Evolutionary conservation across 2,888 invertebrate species (phyloP).

Genomic region (Ochropleura plecta): DNA sequence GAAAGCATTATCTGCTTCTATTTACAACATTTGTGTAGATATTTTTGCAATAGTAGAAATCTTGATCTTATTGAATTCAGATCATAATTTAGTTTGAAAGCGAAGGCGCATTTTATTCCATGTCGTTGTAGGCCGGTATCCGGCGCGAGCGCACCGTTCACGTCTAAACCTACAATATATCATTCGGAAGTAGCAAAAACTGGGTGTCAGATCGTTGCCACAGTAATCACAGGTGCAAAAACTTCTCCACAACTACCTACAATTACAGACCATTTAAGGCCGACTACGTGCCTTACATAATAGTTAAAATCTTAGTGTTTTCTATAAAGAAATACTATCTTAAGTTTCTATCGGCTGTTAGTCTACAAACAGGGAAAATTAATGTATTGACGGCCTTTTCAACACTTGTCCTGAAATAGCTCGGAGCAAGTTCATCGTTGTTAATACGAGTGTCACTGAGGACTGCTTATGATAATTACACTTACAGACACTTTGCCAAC

Average conservation of each 20-base stretch:
- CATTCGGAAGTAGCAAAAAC: constrained; percentile 85
- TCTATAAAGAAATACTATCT: constrained; percentile 73
- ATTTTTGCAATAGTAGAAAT: constrained; percentile 17
- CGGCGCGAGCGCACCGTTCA: constrained; percentile 57
- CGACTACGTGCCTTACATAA: constrained; percentile 84
- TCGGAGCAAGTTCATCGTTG: constrained; percentile 56
- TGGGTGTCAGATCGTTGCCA: constrained; percentile 82
- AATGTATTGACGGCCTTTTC: constrained; percentile 58
- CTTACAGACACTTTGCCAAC: constrained; percentile 39
- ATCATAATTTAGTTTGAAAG: constrained; percentile 48
- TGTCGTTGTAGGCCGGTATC: constrained; percentile 47
- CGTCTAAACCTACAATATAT: constrained; percentile 78
- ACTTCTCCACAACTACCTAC: constrained; percentile 82
- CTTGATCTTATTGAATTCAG: constrained; percentile 38
- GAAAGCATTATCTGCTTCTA: background rate
- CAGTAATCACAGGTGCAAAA: constrained; percentile 86
- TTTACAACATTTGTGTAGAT: background rate
- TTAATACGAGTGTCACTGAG: constrained; percentile 57
- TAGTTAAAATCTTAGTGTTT: constrained; percentile 83
- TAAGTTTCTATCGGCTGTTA: constrained; percentile 64
- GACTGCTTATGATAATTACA: constrained; percentile 60
- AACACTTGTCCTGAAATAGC: constrained; percentile 63
- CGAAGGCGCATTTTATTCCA: constrained; percentile 47
- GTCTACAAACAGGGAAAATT: constrained; percentile 61
- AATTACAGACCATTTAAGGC: constrained; percentile 89